phyloP scores from a whole-genome alignment of 2,113 vertebrate genomes.

The Ondatra zibethicus region DNA sequence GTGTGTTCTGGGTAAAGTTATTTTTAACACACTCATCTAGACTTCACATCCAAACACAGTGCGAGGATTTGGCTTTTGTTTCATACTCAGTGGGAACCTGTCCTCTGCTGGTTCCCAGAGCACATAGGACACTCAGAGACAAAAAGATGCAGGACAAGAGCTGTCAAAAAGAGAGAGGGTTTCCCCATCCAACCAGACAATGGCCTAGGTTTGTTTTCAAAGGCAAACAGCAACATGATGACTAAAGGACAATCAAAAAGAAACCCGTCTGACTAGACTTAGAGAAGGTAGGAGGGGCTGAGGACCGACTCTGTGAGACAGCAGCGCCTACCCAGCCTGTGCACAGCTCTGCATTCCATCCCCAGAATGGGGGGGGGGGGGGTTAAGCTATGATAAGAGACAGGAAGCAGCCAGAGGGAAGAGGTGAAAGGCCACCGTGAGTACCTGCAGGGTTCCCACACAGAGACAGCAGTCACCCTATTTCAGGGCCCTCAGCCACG shows the following conservation, averaged over 20 bases:
- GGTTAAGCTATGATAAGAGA: no score
- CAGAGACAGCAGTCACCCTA: background rate
- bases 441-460: background rate
- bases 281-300: background rate
- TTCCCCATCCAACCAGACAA: background rate
- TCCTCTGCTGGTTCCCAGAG: constrained; percentile 4
- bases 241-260: background rate
- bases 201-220: background rate
- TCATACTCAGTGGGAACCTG: constrained; percentile 23
- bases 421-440: background rate
- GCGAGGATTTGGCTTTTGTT: background rate
- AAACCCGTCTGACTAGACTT: background rate
- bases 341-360: background rate
- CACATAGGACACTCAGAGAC: background rate
- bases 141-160: background rate
- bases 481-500: background rate
- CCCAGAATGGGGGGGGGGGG: accelerated
- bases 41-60: background rate
- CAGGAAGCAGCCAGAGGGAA: background rate
- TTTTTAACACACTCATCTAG: background rate
- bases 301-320: background rate
- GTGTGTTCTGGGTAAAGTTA: background rate
- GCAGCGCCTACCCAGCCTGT: background rate
- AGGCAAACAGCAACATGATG: background rate
- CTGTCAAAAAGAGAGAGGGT: background rate